These are phyloP conservation scores for Orgyia antiqua DNA, from an alignment of 2,888 invertebrate species.

Conservation along the genomic window DNA sequence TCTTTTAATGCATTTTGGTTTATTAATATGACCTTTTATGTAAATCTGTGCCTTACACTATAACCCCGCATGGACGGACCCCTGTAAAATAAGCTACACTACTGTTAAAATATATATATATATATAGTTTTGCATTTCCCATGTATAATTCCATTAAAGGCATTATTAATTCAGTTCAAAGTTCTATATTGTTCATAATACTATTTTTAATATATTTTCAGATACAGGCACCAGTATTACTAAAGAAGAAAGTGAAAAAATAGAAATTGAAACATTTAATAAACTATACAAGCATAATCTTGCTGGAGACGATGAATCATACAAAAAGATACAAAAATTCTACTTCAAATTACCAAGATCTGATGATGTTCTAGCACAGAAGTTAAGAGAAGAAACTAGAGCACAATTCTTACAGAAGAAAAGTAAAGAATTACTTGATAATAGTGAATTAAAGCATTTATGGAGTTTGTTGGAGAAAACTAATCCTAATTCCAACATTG, in stretches of 20 bases:
- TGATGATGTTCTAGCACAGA: slow-evolving; percentile 86
- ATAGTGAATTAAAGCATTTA: slow-evolving; percentile 90
- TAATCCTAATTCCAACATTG: slow-evolving; percentile 83
- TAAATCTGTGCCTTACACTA: too few species aligned
- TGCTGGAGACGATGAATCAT: slow-evolving; percentile 66
- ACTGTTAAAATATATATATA: too few species aligned
- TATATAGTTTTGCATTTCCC: too few species aligned
- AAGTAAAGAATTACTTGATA: slow-evolving; percentile 90
- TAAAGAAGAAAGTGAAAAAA: slow-evolving; percentile 62
- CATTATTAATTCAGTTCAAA: too few species aligned
- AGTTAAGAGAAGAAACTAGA: slow-evolving; percentile 92
- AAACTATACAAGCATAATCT: slow-evolving; percentile 73
- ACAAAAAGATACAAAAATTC: slow-evolving; percentile 84
- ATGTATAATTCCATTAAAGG: too few species aligned
- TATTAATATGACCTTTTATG: too few species aligned
- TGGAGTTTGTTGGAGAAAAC: slow-evolving; percentile 91
- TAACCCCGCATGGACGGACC: too few species aligned
- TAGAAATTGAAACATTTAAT: slow-evolving; percentile 76
- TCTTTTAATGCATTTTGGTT: too few species aligned
- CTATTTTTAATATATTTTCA: slow-evolving; percentile 24
- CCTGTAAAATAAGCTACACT: too few species aligned
- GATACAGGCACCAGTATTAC: slow-evolving; percentile 57
- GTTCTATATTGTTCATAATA: too few species aligned
- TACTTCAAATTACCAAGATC: slow-evolving; percentile 87
- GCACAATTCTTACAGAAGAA: slow-evolving; percentile 91